These are phyloP conservation scores for Sebastolobus alascanus DNA, from an alignment of 2,797 vertebrate genomes.

Conservation along the genomic window DNA sequence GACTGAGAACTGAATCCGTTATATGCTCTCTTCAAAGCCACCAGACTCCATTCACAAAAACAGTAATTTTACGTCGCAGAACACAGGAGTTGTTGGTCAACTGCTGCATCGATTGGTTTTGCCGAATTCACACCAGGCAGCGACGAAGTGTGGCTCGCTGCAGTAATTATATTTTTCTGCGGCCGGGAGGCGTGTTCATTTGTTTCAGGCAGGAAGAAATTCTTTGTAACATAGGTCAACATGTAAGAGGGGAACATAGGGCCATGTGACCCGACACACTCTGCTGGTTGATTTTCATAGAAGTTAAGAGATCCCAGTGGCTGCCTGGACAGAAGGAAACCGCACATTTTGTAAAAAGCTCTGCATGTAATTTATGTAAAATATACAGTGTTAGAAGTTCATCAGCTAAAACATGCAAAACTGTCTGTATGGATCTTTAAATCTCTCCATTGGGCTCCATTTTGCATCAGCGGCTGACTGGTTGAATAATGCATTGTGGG, in stretches of 20 bases:
- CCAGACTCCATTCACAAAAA: no score
- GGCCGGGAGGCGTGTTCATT: no score
- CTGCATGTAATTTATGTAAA: background rate
- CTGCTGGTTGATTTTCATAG: background rate
- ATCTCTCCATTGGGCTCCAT: slow-evolving; percentile 7
- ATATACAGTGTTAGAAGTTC: background rate
- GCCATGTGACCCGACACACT: no score
- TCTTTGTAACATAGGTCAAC: no score
- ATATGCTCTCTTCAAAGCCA: no score
- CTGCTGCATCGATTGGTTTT: no score
- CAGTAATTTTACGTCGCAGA: accelerated
- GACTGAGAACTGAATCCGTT: no score
- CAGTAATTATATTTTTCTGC: accelerated
- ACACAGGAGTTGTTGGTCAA: no score
- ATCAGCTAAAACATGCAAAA: slow-evolving; percentile 19
- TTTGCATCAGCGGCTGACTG: background rate
- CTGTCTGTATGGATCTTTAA: background rate
- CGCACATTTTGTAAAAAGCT: background rate
- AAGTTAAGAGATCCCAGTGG: background rate
- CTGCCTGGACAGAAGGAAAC: background rate
- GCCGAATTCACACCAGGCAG: no score
- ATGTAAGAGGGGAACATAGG: no score
- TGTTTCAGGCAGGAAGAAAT: no score
- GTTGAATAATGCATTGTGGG: slow-evolving; percentile 56
- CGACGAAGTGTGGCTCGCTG: no score